These are phyloP conservation scores for Helicoverpa zea DNA, from an alignment of 1,140 invertebrate species.

Conservation along the genomic window DNA sequence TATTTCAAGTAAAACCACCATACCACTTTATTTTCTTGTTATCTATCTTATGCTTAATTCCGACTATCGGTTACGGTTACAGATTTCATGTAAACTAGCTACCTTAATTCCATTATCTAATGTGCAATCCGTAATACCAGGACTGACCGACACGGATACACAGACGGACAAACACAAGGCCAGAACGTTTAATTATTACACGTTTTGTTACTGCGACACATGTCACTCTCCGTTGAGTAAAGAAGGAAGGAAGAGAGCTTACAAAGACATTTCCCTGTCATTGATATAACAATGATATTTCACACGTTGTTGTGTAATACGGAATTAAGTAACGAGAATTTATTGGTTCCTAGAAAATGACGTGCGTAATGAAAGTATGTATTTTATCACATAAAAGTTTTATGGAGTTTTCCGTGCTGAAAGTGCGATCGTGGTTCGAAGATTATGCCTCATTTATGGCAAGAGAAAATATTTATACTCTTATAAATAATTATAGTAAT, in stretches of 20 bases:
- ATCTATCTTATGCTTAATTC: background rate
- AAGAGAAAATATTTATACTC: too few relatives aligned
- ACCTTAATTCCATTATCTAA: background rate
- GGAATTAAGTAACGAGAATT: background rate
- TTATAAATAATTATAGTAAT: too few relatives aligned
- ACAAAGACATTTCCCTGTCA: constrained; percentile 10
- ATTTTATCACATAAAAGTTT: too few relatives aligned
- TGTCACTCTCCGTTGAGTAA: background rate
- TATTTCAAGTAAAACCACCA: too few relatives aligned
- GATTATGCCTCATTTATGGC: too few relatives aligned
- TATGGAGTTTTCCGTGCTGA: too few relatives aligned
- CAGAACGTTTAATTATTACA: background rate
- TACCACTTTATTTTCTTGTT: too few relatives aligned
- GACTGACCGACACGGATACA: constrained; percentile 15
- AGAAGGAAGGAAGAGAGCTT: constrained; percentile 3
- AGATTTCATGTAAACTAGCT: background rate
- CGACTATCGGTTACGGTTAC: background rate
- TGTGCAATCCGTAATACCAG: background rate
- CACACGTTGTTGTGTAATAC: background rate
- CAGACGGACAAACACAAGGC: constrained; percentile 21
- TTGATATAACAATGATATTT: background rate
- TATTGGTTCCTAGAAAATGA: constrained; percentile 18
- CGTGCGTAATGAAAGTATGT: too few relatives aligned
- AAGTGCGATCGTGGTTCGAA: too few relatives aligned
- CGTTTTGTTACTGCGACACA: background rate